Evolutionary conservation across 2,888 invertebrate genomes (phyloP), one percentile per base, ranked within the genome.

Genomic region (Cistogaster globosa): DNA sequence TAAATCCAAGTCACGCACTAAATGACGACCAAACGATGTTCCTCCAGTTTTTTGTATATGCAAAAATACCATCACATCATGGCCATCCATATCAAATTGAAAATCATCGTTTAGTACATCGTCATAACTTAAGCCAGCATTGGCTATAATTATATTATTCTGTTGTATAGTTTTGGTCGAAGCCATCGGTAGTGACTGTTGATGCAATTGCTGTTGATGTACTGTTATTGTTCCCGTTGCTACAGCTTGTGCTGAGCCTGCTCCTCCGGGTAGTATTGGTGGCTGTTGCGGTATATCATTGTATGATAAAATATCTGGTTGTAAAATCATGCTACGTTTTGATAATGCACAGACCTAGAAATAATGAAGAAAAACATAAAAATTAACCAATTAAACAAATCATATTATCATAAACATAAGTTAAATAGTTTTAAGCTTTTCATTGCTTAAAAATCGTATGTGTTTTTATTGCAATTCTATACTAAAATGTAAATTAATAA

Each of bases 11-110:
- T 99, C 98, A 93, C 97, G 96, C 80, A 99, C 99, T 88, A 99
- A 94, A 93, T 99, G 98, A 91, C 97, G 96, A 75, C 99, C 99
- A 92, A 99, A 99, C 9, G 98, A 96, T 55, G 99, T 99, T 38
- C 99, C 99, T 76, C 99, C 99, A 72, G 99, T 99, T 94, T 99
- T 99, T 93, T 99, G 99, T 92, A 99, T 99, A 93, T 99, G 99
- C 88, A 99, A 90, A 94, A 94, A 99, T 95, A 99, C 99, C 94
- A 99, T 97, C 78, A 99, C 99, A 93, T 99, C 99, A 90, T 97
- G 97, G 14, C 97, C 97, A 91, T 97, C 96, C 93, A 97, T 96
- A 93, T 97, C 97, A 93, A 97, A 97, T 90, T 96, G 95, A 92
- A 97, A 97, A 93, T 96, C 96, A 91, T 97, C 97, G 91, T 97